Evolutionary conservation across 1,140 invertebrate genomes (phyloP).

Genomic region (Plutomurus gul): DNA sequence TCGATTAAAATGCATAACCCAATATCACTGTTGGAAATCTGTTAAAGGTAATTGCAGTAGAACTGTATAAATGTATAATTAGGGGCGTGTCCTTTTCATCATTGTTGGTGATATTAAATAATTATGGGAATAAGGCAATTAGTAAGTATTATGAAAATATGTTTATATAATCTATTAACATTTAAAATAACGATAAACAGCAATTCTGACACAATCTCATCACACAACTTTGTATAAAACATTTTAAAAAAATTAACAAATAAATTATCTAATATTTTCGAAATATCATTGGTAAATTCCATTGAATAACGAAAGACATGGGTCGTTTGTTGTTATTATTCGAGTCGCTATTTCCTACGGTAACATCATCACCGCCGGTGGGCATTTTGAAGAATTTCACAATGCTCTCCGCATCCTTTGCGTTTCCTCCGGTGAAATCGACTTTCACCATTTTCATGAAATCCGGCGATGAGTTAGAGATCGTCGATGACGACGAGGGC

Average conservation of each 20-base stretch:
- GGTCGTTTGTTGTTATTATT: background rate
- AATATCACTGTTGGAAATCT: too few species aligned
- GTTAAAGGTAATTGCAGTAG: too few species aligned
- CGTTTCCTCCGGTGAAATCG: background rate
- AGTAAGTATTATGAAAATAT: too few species aligned
- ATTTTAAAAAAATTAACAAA: background rate
- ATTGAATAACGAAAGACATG: background rate
- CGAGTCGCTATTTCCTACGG: background rate
- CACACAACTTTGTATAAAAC: background rate
- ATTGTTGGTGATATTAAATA: too few species aligned
- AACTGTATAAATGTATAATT: too few species aligned
- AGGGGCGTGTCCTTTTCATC: too few species aligned
- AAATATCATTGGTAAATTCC: conserved; percentile 2
- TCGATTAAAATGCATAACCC: too few species aligned
- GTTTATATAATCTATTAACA: too few species aligned
- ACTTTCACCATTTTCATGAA: background rate
- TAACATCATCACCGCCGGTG: background rate
- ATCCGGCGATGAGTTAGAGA: background rate
- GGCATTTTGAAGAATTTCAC: conserved; percentile 11
- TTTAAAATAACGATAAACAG: too few species aligned
- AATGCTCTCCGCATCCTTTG: background rate
- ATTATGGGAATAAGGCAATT: too few species aligned
- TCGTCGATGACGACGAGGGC: background rate
- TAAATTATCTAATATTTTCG: background rate
- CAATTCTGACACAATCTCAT: background rate